phyloP scores from a whole-genome alignment of 1,140 invertebrate species.

The Berghia stephanieae region DNA sequence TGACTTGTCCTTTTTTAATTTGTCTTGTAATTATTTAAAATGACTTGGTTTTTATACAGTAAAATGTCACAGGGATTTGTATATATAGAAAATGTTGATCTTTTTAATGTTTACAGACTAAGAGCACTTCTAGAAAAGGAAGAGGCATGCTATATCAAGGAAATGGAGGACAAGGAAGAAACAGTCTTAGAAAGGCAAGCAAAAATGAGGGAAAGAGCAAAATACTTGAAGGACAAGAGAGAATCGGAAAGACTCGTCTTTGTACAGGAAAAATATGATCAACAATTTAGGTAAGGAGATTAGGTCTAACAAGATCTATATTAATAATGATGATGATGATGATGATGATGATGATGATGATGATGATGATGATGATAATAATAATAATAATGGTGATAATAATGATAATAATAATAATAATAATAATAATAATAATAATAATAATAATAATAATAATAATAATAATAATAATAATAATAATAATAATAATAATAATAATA shows the following conservation, averaged over 20 bases:
- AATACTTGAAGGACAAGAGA: conserved; percentile 62
- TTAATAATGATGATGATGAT: not conserved
- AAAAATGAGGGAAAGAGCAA: conserved; percentile 65
- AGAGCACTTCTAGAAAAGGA: conserved; percentile 54
- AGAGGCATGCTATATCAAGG: conserved; percentile 51
- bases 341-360: not conserved
- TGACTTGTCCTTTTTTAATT: too few relatives aligned
- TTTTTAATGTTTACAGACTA: conserved; percentile 51
- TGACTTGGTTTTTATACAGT: too few relatives aligned
- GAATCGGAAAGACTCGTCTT: conserved; percentile 59
- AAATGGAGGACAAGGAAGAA: conserved; percentile 63
- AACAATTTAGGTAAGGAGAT: conserved; percentile 64
- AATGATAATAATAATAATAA: not conserved
- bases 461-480: not conserved
- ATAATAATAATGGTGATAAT: not conserved
- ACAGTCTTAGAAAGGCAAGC: conserved; percentile 64
- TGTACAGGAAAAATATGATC: conserved; percentile 66
- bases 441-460: not conserved
- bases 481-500: too few relatives aligned
- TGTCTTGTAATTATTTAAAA: too few relatives aligned
- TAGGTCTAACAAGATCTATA: too few relatives aligned
- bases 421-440: not conserved
- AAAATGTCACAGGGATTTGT: too few relatives aligned
- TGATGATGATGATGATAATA: not conserved
- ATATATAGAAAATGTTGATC: too few relatives aligned